phyloP scores from a whole-genome alignment of 2,797 vertebrate genomes.

The Amphiprion clarkii region DNA sequence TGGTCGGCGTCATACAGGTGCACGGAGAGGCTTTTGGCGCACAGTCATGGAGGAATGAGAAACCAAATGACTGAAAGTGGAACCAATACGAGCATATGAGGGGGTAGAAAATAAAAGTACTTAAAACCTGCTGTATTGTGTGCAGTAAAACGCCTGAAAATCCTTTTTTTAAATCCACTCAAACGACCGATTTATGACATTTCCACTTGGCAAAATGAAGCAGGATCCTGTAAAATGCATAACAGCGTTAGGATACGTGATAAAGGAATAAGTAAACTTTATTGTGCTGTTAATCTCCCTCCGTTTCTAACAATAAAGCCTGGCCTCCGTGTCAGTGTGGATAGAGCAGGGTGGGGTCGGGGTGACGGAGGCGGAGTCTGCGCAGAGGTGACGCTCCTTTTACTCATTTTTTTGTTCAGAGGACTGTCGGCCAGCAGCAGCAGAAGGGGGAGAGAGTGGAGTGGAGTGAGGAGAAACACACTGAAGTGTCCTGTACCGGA shows the following conservation, averaged over 20 bases:
- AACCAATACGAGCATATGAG: too few species aligned
- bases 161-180: too few species aligned
- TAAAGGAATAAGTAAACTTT: background rate
- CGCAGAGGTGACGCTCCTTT: conserved; percentile 74
- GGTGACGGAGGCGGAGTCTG: conserved; percentile 64
- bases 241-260: background rate
- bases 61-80: background rate
- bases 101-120: too few species aligned
- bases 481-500: conserved; percentile 5
- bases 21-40: background rate
- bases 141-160: too few species aligned
- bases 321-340: background rate
- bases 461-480: conserved; percentile 27
- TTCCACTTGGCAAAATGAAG: too few species aligned
- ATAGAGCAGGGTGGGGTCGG: conserved; percentile 67
- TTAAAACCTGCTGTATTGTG: too few species aligned
- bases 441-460: conserved; percentile 16
- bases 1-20: conserved; percentile 67
- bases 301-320: background rate
- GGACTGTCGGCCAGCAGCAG: conserved; percentile 49
- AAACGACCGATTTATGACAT: too few species aligned
- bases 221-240: background rate
- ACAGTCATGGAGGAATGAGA: background rate
- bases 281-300: background rate
- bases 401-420: conserved; percentile 65